Percentiles rank a stretch among this genome's conserved stretches.
These are phyloP conservation scores for Enteromius treurensis DNA, from an alignment of 2,797 vertebrate genomes.

Conservation along the genomic window DNA sequence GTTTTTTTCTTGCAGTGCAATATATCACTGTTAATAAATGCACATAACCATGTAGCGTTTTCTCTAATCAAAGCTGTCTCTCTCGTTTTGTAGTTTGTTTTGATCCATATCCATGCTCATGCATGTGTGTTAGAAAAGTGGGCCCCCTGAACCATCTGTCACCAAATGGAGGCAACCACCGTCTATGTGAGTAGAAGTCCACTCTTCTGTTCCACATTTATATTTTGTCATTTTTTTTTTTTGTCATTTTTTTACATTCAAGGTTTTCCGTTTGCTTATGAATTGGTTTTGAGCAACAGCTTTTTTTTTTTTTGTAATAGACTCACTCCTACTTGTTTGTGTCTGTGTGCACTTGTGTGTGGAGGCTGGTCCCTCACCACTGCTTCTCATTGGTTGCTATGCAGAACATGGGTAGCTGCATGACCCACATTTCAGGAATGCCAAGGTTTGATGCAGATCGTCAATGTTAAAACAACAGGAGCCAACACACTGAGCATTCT, in stretches of 20 bases:
- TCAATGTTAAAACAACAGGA: conserved; percentile 70
- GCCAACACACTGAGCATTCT: conserved; percentile 41
- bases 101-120: not conserved
- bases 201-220: not conserved
- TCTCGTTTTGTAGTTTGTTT: not conserved
- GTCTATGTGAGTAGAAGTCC: not conserved
- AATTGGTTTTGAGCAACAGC: conserved; percentile 2
- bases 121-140: not conserved
- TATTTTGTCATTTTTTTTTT: not conserved
- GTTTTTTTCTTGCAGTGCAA: not conserved
- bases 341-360: conserved; percentile 13
- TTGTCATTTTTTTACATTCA: not conserved
- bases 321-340: conserved; percentile 36
- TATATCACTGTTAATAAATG: not conserved
- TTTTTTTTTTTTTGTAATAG: conserved; percentile 21
- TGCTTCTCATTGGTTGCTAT: conserved; percentile 59
- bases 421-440: conserved; percentile 75
- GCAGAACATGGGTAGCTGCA: conserved; percentile 61
- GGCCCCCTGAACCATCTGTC: conserved; percentile 44
- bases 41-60: not conserved
- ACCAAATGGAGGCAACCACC: conserved; percentile 30
- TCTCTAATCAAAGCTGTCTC: not conserved
- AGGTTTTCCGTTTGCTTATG: not conserved
- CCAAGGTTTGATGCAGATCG: conserved; percentile 59
- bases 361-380: conserved; percentile 45